A percentile compares a stretch with the other conserved stretches of the same genome.
phyloP scores from a whole-genome alignment of 2,113 vertebrate genomes.

The Ceyx melanurus region DNA sequence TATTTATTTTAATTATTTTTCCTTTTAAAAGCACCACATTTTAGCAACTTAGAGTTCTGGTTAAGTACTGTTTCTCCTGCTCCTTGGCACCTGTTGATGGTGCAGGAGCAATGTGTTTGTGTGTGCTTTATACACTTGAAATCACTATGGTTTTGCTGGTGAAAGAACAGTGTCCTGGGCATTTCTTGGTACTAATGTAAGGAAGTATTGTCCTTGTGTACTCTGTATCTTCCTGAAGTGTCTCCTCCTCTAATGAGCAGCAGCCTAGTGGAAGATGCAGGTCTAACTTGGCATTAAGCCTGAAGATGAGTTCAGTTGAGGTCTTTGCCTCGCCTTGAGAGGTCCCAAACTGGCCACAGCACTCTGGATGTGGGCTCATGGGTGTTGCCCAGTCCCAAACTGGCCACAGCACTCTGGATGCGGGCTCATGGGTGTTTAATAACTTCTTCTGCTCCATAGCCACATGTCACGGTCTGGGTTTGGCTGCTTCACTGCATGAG shows the following conservation, averaged over 20 bases:
- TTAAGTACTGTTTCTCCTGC: not conserved
- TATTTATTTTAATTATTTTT: not conserved
- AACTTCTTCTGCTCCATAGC: not conserved
- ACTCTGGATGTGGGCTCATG: not conserved
- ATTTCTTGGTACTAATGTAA: not conserved
- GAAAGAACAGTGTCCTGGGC: not conserved
- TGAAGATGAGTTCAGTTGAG: not conserved
- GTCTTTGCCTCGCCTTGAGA: not conserved
- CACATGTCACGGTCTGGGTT: accelerated
- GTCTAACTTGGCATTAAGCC: not conserved
- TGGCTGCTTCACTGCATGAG: not conserved
- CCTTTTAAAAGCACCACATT: not conserved
- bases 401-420: not conserved
- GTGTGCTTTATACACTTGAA: not conserved
- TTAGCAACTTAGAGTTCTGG: not conserved
- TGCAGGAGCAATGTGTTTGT: not conserved
- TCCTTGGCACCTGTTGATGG: not conserved
- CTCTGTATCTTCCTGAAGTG: not conserved
- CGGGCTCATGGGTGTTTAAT: not conserved
- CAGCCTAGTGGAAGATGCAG: not conserved
- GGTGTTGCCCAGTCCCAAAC: too few species aligned
- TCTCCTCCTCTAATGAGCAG: not conserved
- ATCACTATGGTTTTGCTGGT: accelerated
- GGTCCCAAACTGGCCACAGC: too few species aligned
- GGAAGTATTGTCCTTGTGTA: too few species aligned